These are phyloP conservation scores for Drosophila acutilabella DNA, from an alignment of 2,888 invertebrate genomes.

Conservation along the genomic window DNA sequence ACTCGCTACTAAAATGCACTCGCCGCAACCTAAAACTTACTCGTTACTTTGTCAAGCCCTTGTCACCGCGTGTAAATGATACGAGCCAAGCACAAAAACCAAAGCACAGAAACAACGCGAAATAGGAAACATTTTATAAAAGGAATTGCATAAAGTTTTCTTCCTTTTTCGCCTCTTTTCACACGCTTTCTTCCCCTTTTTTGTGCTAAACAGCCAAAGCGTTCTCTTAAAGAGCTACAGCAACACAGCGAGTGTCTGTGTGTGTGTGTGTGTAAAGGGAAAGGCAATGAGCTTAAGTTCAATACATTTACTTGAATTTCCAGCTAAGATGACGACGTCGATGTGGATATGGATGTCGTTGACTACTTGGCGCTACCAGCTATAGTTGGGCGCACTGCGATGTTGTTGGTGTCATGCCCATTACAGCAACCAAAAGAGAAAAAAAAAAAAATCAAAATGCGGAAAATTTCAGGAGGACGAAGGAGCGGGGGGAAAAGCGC, in stretches of 20 bases:
- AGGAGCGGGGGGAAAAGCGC: conserved; percentile 51
- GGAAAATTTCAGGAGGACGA: conserved; percentile 38
- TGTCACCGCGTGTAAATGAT: conserved; percentile 51
- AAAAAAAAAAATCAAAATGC: conserved; percentile 49
- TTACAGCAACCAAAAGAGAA: conserved; percentile 56
- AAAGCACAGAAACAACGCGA: conserved; percentile 22
- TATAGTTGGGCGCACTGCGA: conserved; percentile 13
- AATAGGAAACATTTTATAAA: conserved; percentile 67
- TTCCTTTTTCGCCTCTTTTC: background rate
- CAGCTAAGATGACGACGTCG: conserved; percentile 55
- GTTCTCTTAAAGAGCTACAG: conserved; percentile 44
- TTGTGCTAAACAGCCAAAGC: conserved; percentile 45
- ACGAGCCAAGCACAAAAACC: conserved; percentile 24
- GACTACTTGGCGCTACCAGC: conserved; percentile 56
- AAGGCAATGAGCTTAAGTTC: conserved; percentile 78
- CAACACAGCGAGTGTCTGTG: conserved; percentile 12
- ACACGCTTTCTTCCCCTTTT: background rate
- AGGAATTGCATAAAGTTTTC: conserved; percentile 70
- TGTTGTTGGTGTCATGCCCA: conserved; percentile 53
- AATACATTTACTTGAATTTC: conserved; percentile 79
- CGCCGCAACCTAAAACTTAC: background rate
- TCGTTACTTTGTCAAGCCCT: conserved; percentile 1
- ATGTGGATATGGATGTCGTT: conserved; percentile 63
- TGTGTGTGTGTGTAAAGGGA: conserved; percentile 53
- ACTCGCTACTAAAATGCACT: background rate